A percentile compares a stretch with the other conserved stretches of the same genome.
Conservation (phyloP, 2,888 invertebrate genomes). For the Boloria euphrosyne region DNA sequence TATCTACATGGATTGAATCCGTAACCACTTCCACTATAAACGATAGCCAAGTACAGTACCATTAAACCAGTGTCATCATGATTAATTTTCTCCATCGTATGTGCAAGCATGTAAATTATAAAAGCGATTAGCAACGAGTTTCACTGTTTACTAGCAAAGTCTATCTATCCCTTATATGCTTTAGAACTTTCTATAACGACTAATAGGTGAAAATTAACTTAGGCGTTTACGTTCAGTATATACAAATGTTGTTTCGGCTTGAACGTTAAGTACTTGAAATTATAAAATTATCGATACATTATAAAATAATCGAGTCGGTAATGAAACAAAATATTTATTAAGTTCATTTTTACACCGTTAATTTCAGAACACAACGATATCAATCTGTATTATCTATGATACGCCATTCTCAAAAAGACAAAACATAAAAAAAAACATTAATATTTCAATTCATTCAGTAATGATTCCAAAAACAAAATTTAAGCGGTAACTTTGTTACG, state of each 20-base stretch:
- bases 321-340: too few species aligned
- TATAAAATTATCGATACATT: background rate
- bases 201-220: conserved; percentile 28
- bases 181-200: conserved; percentile 26
- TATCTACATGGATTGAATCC: too few species aligned
- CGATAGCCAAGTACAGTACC: background rate
- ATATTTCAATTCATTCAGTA: conserved; percentile 9
- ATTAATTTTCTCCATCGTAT: conserved; percentile 5
- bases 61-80: background rate
- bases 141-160: conserved; percentile 17
- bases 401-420: too few species aligned
- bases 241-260: background rate
- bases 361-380: too few species aligned
- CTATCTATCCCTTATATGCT: conserved; percentile 18
- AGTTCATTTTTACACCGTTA: too few species aligned
- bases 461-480: background rate
- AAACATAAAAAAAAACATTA: conserved; percentile 2
- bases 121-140: conserved; percentile 27
- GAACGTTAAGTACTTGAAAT: background rate
- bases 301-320: too few species aligned
- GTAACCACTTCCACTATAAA: background rate
- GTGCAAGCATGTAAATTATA: conserved; percentile 11
- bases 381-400: too few species aligned
- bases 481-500: conserved; percentile 12
- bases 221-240: background rate